A percentile compares a stretch with the other conserved stretches of the same genome.
Conservation (phyloP, 2,888 invertebrate genomes). For the Drosophila borealis region DNA sequence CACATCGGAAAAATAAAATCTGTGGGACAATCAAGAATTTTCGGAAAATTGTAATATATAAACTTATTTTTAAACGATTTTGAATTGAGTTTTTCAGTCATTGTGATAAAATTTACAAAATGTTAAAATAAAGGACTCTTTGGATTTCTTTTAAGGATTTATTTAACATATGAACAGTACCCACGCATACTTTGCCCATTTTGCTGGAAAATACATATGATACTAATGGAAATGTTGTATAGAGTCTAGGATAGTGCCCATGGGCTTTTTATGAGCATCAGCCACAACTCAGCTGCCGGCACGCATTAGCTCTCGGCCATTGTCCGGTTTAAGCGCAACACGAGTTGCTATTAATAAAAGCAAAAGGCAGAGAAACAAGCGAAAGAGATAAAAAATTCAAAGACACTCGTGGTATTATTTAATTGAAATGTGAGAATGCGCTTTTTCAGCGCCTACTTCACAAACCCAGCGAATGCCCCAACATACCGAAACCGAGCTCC, state of each 20-base stretch:
- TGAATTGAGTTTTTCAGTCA: too few species aligned
- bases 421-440: slow-evolving; percentile 78
- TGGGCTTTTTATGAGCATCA: slow-evolving; percentile 32
- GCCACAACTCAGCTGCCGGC: slow-evolving; percentile 28
- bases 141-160: neutral
- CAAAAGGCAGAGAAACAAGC: slow-evolving; percentile 19
- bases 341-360: slow-evolving; percentile 67
- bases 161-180: neutral
- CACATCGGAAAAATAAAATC: too few species aligned
- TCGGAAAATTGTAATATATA: too few species aligned
- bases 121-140: too few species aligned
- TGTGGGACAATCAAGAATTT: too few species aligned
- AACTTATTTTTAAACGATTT: too few species aligned
- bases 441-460: slow-evolving; percentile 65
- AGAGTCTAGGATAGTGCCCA: slow-evolving; percentile 22
- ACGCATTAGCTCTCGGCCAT: slow-evolving; percentile 24
- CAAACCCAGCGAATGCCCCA: slow-evolving; percentile 19
- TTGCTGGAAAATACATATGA: neutral
- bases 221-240: slow-evolving; percentile 19
- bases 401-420: slow-evolving; percentile 63
- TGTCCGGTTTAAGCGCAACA: slow-evolving; percentile 53
- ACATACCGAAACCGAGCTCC: neutral
- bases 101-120: too few species aligned
- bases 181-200: slow-evolving; percentile 5
- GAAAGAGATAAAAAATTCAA: slow-evolving; percentile 53